Base-by-base conservation (phyloP, 2,797 vertebrate species). In the Steatocranus sp. region DNA sequence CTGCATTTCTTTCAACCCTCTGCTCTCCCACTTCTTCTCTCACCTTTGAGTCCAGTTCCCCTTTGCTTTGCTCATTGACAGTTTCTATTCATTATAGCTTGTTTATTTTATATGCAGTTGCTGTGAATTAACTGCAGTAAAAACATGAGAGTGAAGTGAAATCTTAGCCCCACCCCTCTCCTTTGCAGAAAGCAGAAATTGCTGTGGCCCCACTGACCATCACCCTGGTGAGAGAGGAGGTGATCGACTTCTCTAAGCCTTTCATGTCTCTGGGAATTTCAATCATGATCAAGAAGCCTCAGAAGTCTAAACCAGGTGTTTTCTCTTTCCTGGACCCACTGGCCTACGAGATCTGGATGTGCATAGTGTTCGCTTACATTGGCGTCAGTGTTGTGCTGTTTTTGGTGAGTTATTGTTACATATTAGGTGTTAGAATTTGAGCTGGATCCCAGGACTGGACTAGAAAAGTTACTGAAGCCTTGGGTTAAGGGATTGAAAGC, bases 281-380 rank as follows among this genome's bases (percentile, higher is more conserved):
- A 94, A 99, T 99, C 93, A 99, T 99, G 98, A 99, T 99, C 96
- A 99, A 99, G 96, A 99, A 99, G 90, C 98, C 98, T 17, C 98
- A 99, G 94, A 99, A 99, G 95, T 99, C 98, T 79, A 99, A 99
- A 95, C 98, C 98, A 0, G 98, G 98, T 61, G 98, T 99, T 75
- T 99, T 99, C 96, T 99, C 98, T 84, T 99, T 99, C 96, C 96
- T 99, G 96, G 98, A 99, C 88, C 98, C 98, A 25, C 96, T 99
- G 96, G 98, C 98, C 41, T 99, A 99, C 83, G 98, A 99, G 95
- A 99, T 99, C 90, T 99, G 98, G 98, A 99, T 99, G 98, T 99
- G 98, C 94, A 99, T 99, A 90, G 98, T 99, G 87, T 99, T 99
- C 92, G 98, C 98, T 88, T 99, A 99, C 95, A 99, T 99, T 84